Evolutionary conservation across 2,113 vertebrate species (phyloP), one percentile per base, ranked within the genome.

Genomic region (Phalacrocorax pelagicus): DNA sequence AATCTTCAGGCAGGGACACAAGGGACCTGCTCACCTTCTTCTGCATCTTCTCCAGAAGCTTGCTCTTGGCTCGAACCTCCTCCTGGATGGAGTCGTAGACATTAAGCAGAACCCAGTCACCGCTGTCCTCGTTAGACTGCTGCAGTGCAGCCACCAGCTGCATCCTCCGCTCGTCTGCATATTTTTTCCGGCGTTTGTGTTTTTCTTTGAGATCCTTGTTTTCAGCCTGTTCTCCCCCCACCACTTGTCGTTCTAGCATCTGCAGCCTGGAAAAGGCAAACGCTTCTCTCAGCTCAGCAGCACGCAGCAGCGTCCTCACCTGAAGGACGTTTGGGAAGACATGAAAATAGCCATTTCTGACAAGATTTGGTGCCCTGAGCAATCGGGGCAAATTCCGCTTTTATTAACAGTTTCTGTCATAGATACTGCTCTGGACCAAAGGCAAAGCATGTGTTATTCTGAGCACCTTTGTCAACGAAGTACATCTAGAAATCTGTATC

Each of bases 11-110:
- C 34, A 3, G 57, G 30, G 38, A 22, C 6, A 57, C 13, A 14
- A 20, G 17, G 57, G 62, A 84, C 69, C 81, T 54, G 36, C 75
- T 93, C 92, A 99, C 99, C 98, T 99, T 99, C 67, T 95, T 98
- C 96, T 99, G 99, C 77, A 98, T 97, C 95, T 97, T 99, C 94
- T 98, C 97, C 96, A 99, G 96, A 24, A 98, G 95, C 63, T 98
- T 98, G 96, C 92, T 98, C 96, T 99, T 99, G 93, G 98, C 99
- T 62, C 97, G 81, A 29, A 98, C 97, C 91, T 99, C 98, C 63
- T 99, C 98, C 96, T 99, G 99, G 94, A 99, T 99, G 91, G 99
- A 99, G 93, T 99, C 97, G 0, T 98, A 99, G 73, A 99, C 98
- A 0, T 97, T 97, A 15, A 99, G 96, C 83, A 99, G 97, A 75